Conservation (phyloP, 2,113 vertebrate genomes). For the Bos taurus region DNA sequence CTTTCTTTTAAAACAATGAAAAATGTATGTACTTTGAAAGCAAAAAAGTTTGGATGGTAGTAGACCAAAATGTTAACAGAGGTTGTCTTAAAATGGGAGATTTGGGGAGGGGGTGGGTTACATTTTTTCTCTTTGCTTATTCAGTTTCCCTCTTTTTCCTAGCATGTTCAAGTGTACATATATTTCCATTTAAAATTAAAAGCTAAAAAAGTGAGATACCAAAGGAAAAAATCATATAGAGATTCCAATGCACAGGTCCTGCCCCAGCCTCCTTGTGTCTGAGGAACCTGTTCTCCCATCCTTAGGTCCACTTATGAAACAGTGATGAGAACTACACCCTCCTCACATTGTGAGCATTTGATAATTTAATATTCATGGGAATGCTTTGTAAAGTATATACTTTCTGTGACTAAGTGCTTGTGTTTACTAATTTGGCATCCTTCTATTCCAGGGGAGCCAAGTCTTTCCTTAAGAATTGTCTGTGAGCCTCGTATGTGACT, state of each 20-base stretch:
- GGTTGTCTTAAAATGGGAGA: neutral
- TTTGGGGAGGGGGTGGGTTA: neutral
- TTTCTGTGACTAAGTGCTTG: neutral
- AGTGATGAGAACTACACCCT: fast-evolving
- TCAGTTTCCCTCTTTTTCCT: neutral
- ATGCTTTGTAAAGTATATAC: neutral
- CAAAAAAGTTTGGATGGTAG: neutral
- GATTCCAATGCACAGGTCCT: neutral
- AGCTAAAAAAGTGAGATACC: neutral
- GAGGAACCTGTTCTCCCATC: neutral
- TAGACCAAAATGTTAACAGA: neutral
- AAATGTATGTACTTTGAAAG: neutral
- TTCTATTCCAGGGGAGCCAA: neutral
- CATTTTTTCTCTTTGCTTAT: neutral
- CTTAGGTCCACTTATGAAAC: neutral
- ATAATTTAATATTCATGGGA: neutral
- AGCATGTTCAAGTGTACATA: neutral
- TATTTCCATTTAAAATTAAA: neutral
- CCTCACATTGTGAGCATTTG: neutral
- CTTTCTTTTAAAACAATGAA: neutral
- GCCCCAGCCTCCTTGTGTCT: neutral
- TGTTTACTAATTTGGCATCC: neutral
- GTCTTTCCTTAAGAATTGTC: neutral
- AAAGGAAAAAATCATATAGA: neutral
- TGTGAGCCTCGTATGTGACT: neutral